Percentiles rank a stretch among this genome's conserved stretches.
Evolutionary conservation across 2,797 vertebrate species (phyloP).

Genomic region (Sphenopsis melanotis): DNA sequence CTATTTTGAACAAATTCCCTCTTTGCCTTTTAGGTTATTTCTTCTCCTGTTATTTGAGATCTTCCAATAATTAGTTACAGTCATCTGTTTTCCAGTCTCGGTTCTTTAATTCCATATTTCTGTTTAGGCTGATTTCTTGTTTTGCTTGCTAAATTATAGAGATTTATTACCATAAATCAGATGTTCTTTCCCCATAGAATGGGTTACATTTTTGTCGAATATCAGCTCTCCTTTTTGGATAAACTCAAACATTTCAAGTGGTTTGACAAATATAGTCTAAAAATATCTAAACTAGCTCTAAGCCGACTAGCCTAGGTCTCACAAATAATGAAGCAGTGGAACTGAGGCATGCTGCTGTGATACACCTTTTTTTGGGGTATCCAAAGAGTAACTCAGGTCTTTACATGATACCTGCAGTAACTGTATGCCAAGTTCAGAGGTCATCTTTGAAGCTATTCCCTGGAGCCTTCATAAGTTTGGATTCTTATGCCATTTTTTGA

Average conservation of each 20-base stretch:
- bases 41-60: neutral
- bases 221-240: neutral
- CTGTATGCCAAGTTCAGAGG: neutral
- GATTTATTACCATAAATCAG: neutral
- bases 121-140: neutral
- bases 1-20: neutral
- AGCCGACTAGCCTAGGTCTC: neutral
- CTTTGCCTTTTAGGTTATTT: neutral
- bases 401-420: neutral
- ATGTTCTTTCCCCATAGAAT: neutral
- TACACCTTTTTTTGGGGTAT: accelerated
- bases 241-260: neutral
- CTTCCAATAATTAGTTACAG: neutral
- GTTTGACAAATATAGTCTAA: neutral
- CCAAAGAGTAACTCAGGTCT: neutral
- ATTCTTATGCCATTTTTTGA: neutral
- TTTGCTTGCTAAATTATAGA: neutral
- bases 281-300: neutral
- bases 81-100: neutral
- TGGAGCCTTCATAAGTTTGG: neutral
- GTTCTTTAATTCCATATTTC: neutral
- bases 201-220: neutral
- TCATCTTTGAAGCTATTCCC: neutral
- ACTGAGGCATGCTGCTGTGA: neutral
- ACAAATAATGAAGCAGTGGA: neutral